phyloP scores from a whole-genome alignment of 2,888 invertebrate genomes.

The Eremobia ochroleuca region DNA sequence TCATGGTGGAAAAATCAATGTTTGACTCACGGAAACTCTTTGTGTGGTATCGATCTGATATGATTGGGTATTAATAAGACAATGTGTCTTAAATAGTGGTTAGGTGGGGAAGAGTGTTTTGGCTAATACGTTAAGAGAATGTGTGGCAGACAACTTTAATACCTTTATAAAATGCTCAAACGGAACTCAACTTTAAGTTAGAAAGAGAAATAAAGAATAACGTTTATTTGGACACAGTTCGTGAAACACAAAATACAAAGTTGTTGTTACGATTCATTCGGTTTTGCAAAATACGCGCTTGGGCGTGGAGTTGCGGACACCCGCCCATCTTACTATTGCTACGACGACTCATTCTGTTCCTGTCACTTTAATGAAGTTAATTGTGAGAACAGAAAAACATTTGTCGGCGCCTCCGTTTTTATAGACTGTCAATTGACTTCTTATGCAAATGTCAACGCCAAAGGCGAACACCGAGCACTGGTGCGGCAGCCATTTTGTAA shows the following conservation, averaged over 20 bases:
- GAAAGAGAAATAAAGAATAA: no score
- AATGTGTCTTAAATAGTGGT: not conserved
- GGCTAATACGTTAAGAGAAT: not conserved
- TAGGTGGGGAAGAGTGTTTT: not conserved
- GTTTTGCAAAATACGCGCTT: not conserved
- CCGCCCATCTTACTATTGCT: not conserved
- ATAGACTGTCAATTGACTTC: no score
- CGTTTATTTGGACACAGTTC: no score
- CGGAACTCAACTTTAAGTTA: not conserved
- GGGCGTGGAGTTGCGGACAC: not conserved
- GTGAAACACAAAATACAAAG: no score
- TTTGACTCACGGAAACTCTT: constrained; percentile 53
- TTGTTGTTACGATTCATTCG: no score
- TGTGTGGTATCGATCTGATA: constrained; percentile 50
- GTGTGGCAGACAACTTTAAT: not conserved
- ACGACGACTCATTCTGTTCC: no score
- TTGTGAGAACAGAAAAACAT: no score
- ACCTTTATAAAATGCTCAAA: not conserved
- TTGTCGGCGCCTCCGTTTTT: no score
- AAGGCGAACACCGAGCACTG: no score
- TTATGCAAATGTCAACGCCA: no score
- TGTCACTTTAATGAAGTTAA: no score
- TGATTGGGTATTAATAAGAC: constrained; percentile 29
- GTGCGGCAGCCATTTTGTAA: no score
- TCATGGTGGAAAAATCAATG: constrained; percentile 66